Conservation (phyloP, 2,797 vertebrate species). For the Acipenser ruthenus region DNA sequence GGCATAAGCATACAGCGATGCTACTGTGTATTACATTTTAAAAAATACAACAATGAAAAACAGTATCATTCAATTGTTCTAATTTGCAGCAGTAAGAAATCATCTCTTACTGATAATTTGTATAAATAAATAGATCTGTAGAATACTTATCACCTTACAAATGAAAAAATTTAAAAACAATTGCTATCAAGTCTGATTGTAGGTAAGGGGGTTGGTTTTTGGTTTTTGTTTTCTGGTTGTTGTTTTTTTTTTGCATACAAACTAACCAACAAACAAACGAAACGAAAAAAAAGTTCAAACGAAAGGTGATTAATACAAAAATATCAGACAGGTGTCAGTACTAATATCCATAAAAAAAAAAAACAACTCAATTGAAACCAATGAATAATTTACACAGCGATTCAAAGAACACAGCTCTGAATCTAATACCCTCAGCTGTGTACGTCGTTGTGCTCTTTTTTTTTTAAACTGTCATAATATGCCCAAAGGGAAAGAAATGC, state of each 20-base stretch:
- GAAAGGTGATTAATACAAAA: neutral
- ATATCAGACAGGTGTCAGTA: neutral
- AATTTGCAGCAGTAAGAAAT: too few species aligned
- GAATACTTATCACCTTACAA: too few species aligned
- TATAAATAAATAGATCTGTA: too few species aligned
- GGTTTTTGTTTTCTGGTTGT: too few species aligned
- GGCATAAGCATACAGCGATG: too few species aligned
- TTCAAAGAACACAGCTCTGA: neutral
- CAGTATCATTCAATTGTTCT: too few species aligned
- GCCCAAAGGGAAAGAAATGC: conserved; percentile 34
- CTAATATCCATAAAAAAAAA: neutral
- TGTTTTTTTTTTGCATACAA: neutral
- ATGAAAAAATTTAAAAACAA: too few species aligned
- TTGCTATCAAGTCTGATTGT: too few species aligned
- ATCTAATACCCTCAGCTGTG: conserved; percentile 25
- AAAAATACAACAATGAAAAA: too few species aligned
- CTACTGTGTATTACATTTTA: too few species aligned
- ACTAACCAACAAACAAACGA: neutral
- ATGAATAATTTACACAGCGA: neutral
- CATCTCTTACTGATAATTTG: too few species aligned
- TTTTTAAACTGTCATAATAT: conserved; percentile 23
- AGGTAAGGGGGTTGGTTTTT: too few species aligned
- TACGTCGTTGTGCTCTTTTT: conserved; percentile 28
- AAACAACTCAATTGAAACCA: neutral
- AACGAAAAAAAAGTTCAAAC: neutral